Percentiles rank a stretch among this genome's conserved stretches.
Evolutionary conservation across 2,797 vertebrate genomes (phyloP).

Genomic region (Anolis apletophallus): DNA sequence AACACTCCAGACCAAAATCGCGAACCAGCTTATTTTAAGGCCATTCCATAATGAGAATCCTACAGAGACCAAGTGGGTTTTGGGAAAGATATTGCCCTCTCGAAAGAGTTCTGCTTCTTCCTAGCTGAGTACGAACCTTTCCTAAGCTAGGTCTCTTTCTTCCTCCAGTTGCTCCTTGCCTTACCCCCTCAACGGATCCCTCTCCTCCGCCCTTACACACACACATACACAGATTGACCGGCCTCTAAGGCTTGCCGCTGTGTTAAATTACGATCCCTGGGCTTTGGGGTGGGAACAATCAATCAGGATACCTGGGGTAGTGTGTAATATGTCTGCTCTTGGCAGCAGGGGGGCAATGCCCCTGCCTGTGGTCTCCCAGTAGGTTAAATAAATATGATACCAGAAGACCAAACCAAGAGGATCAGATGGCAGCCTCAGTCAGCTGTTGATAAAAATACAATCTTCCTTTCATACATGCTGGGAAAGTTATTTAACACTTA

Average conservation of each 20-base stretch:
- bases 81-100: too few species aligned
- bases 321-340: slow-evolving; percentile 93
- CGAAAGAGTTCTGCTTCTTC: too few species aligned
- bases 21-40: too few species aligned
- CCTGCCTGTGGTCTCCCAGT: slow-evolving; percentile 91
- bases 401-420: slow-evolving; percentile 88
- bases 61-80: too few species aligned
- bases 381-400: slow-evolving; percentile 99
- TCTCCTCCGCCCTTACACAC: slow-evolving; percentile 36
- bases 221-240: neutral
- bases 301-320: slow-evolving; percentile 93
- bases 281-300: slow-evolving; percentile 94
- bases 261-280: slow-evolving; percentile 97
- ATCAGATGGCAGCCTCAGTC: slow-evolving; percentile 95
- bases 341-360: slow-evolving; percentile 90
- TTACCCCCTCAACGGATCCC: slow-evolving; percentile 66
- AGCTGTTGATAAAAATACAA: slow-evolving; percentile 91
- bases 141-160: neutral
- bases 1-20: too few species aligned
- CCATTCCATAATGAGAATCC: too few species aligned
- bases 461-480: slow-evolving; percentile 94
- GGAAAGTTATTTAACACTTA: slow-evolving; percentile 95
- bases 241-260: slow-evolving; percentile 91
- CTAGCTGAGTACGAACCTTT: too few species aligned
- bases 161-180: neutral